These are phyloP conservation scores for Takifugu bimaculatus DNA, from an alignment of 2,113 vertebrate genomes.

Conservation along the genomic window DNA sequence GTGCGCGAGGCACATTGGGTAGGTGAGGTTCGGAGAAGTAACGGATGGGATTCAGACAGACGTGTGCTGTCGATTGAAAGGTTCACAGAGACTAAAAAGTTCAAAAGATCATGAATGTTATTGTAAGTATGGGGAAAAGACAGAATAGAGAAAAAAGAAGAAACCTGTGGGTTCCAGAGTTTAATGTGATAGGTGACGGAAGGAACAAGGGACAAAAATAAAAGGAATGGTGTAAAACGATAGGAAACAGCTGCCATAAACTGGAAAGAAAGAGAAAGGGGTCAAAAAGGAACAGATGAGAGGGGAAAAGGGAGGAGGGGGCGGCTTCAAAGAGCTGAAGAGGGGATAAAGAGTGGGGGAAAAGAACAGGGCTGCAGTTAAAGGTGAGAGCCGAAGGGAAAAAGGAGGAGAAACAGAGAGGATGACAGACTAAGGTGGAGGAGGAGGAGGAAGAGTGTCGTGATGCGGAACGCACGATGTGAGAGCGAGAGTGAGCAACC, in stretches of 20 bases:
- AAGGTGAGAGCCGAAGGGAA: slow-evolving; percentile 43
- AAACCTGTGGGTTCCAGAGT: slow-evolving; percentile 22
- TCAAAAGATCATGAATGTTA: slow-evolving; percentile 38
- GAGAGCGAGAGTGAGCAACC: slow-evolving; percentile 14
- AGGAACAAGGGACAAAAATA: slow-evolving; percentile 28
- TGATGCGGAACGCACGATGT: slow-evolving; percentile 10
- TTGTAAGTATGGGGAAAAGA: slow-evolving; percentile 19
- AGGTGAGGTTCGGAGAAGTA: slow-evolving; percentile 32
- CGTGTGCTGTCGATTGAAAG: slow-evolving; percentile 12
- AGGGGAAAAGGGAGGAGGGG: slow-evolving; percentile 30
- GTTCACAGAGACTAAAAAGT: slow-evolving; percentile 26
- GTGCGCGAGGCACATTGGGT: slow-evolving; percentile 19
- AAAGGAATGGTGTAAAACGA: slow-evolving; percentile 15
- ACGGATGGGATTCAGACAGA: slow-evolving; percentile 39
- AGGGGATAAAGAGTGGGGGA: slow-evolving; percentile 15
- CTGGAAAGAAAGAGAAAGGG: slow-evolving; percentile 10
- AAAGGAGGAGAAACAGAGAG: slow-evolving; percentile 8
- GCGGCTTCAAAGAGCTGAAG: slow-evolving; percentile 34
- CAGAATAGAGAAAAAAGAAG: slow-evolving; percentile 7
- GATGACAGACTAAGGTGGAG: slow-evolving; percentile 47
- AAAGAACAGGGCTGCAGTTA: slow-evolving; percentile 30
- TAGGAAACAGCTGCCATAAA: slow-evolving; percentile 29
- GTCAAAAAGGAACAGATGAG: slow-evolving; percentile 34
- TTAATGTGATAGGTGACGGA: slow-evolving; percentile 21
- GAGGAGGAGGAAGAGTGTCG: slow-evolving; percentile 6